Evolutionary conservation across 1,140 invertebrate genomes (phyloP).

Genomic region (Diorhabda carinulata): DNA sequence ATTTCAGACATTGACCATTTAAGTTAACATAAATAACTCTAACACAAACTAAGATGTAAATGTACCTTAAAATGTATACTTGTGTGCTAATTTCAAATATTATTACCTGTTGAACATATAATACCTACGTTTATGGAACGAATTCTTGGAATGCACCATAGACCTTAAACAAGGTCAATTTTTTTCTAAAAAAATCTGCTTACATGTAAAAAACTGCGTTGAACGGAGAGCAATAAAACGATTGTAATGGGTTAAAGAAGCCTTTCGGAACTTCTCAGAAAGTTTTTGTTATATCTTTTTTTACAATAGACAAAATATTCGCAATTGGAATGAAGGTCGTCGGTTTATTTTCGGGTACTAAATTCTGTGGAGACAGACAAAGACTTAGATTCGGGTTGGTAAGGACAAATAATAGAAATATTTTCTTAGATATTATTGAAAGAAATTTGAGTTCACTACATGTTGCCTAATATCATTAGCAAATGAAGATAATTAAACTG

Average conservation of each 20-base stretch:
- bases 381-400: neutral
- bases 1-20: too few relatives aligned
- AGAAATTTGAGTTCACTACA: too few relatives aligned
- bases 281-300: constrained; percentile 19
- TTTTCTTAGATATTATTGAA: too few relatives aligned
- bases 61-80: too few relatives aligned
- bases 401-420: too few relatives aligned
- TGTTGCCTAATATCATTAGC: too few relatives aligned
- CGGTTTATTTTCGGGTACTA: constrained; percentile 5
- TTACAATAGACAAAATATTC: constrained; percentile 20
- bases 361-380: constrained; percentile 2
- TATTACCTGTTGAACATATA: too few relatives aligned
- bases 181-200: constrained; percentile 12
- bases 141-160: neutral
- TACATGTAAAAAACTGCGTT: constrained; percentile 20
- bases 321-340: constrained; percentile 17
- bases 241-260: constrained; percentile 16
- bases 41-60: too few relatives aligned
- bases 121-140: constrained; percentile 10
- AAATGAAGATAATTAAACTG: too few relatives aligned
- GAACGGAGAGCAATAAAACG: constrained; percentile 29
- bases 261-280: constrained; percentile 5
- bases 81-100: too few relatives aligned
- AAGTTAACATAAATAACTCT: too few relatives aligned
- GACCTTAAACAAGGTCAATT: constrained; percentile 19